These are phyloP conservation scores for Phataginus tetradactyla DNA, from an alignment of 2,797 vertebrate genomes.

Conservation along the genomic window DNA sequence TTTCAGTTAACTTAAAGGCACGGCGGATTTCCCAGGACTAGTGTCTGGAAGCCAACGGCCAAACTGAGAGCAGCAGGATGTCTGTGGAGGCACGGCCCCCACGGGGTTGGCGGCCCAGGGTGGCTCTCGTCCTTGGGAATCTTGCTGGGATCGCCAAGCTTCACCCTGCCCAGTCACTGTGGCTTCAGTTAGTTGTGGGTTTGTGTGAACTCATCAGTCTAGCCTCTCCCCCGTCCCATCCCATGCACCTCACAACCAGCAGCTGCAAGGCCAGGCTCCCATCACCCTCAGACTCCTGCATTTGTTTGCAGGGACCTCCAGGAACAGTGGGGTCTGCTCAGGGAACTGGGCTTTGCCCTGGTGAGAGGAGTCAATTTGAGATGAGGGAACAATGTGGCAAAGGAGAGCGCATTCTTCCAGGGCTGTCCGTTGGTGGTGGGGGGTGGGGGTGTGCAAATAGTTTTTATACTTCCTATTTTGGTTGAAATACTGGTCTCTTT, in stretches of 20 bases:
- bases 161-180: not conserved
- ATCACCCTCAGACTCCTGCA: not conserved
- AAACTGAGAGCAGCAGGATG: not conserved
- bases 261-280: not conserved
- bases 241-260: not conserved
- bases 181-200: not conserved
- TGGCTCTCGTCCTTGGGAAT: not conserved
- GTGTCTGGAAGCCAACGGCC: not conserved
- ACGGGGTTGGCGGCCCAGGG: not conserved
- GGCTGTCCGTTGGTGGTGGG: not conserved
- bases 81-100: not conserved
- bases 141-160: not conserved
- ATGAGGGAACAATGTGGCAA: not conserved
- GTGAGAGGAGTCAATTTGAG: not conserved
- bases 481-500: not conserved
- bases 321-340: not conserved
- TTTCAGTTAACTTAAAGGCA: not conserved
- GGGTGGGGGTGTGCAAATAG: not conserved
- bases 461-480: constrained; percentile 34
- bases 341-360: not conserved
- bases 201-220: not conserved
- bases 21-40: not conserved
- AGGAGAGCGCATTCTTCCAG: not conserved
- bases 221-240: no score
- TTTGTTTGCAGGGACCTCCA: not conserved